Evolutionary conservation across 2,797 vertebrate genomes (phyloP), one percentile per base, ranked within the genome.

Genomic region (Alosa sapidissima): DNA sequence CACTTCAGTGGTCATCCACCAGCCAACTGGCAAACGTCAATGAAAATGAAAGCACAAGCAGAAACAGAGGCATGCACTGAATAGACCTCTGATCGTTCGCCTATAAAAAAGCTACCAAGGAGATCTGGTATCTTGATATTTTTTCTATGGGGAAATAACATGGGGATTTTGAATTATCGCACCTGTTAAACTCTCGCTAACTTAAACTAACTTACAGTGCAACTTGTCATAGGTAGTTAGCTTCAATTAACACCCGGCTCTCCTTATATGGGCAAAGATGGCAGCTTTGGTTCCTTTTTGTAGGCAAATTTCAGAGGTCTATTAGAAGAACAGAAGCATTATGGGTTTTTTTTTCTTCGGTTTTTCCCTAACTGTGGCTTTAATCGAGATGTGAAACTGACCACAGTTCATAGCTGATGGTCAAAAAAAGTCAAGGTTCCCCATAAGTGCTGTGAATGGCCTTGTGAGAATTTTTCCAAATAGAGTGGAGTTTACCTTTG

Each of bases 361-460:
- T 72, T 72, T 11, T 36, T 13, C 10, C 33, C 8, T 2, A 21
- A 9, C 7, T 62, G 65, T 72, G 2, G 14, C 13, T 36, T 41
- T 41, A 75, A 75, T 19, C 33, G 14, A 75, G 68, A 75, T 75
- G 33, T 75, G 68, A 45, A 75, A 75, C 68, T 75, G 13, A 75
- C 33, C 68, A 19, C 33, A 36, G 33, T 19, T 75, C 68, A 75
- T 75, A 41, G 68, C 68, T 41, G 33, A 75, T 41, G 36, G 33
- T 14, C 5, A 6, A 28, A 14, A 58, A 58, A 5, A 19, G 1
- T 75, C 33, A 75, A 72, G 13, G 33, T 75, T 75, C 11, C 68
- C 33, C 14, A 16, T 13, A 41, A 75, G 0, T 41, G 5, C 11
- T 33, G 68, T 75, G 68, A 41, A 41, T 33, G 16, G 33, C 28